Conservation (phyloP, 1,140 invertebrate species). For the Bombus sylvicola region DNA sequence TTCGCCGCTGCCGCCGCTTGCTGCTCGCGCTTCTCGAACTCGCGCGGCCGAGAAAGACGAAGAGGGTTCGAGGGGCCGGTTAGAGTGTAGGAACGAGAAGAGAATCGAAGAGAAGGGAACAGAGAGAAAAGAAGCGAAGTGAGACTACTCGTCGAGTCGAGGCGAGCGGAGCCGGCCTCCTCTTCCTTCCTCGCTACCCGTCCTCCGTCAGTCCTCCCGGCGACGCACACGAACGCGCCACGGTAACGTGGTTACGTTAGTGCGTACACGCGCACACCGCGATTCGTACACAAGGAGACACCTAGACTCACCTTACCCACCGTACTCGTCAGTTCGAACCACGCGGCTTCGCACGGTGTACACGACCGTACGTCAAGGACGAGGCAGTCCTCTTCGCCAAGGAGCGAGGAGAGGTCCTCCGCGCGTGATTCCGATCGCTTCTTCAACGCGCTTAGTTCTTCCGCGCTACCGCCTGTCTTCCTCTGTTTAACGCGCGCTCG, state of each 20-base stretch:
- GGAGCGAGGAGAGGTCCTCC: constrained; percentile 26
- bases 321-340: constrained; percentile 80
- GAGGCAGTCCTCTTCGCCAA: constrained; percentile 58
- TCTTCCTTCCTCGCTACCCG: constrained; percentile 63
- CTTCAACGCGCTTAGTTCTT: constrained; percentile 9
- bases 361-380: constrained; percentile 79
- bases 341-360: constrained; percentile 80
- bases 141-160: constrained; percentile 36
- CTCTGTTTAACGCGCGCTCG: neutral
- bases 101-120: neutral
- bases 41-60: constrained; percentile 22
- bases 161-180: constrained; percentile 51
- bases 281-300: constrained; percentile 62
- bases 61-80: neutral
- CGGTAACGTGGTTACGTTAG: constrained; percentile 49
- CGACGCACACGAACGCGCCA: constrained; percentile 48
- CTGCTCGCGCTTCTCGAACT: constrained; percentile 27
- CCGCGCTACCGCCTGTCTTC: neutral
- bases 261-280: constrained; percentile 45
- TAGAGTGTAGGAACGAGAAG: neutral
- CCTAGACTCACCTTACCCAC: constrained; percentile 73
- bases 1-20: neutral
- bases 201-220: constrained; percentile 55
- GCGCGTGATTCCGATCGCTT: constrained; percentile 18
- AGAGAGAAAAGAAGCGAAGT: constrained; percentile 32